Evolutionary conservation across 2,113 vertebrate genomes (phyloP).

Genomic region (Trichomycterus rosablanca): DNA sequence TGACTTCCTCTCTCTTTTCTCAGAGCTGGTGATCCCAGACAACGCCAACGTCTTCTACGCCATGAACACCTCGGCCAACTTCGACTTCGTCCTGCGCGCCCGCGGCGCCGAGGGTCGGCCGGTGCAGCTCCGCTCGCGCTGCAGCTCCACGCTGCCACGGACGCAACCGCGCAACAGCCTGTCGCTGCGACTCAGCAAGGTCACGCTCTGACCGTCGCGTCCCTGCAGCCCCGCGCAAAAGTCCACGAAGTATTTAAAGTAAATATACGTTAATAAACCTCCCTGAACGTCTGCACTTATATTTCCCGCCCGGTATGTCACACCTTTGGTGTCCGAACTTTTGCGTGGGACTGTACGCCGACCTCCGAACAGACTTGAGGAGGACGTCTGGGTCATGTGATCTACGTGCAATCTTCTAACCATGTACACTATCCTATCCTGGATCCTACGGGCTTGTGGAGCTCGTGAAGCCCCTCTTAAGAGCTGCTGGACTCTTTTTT

Average conservation of each 20-base stretch:
- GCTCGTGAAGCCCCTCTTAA: too few species aligned
- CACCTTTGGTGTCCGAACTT: constrained; percentile 4
- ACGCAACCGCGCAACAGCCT: constrained; percentile 70
- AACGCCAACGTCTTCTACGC: constrained; percentile 90
- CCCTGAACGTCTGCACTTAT: too few species aligned
- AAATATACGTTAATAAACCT: too few species aligned
- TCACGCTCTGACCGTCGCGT: constrained; percentile 68
- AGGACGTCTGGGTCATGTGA: not conserved
- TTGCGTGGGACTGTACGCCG: not conserved
- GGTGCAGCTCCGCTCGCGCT: constrained; percentile 70
- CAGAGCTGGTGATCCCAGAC: constrained; percentile 85
- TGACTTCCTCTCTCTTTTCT: not conserved
- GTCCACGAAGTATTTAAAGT: not conserved
- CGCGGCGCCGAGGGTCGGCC: constrained; percentile 56
- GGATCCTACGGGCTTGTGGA: too few species aligned
- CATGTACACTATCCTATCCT: too few species aligned
- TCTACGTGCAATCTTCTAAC: not conserved
- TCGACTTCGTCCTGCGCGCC: constrained; percentile 83
- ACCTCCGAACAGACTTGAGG: not conserved
- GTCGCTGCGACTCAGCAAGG: constrained; percentile 76
- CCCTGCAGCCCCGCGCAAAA: too few species aligned
- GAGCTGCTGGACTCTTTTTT: too few species aligned
- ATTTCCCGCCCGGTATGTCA: too few species aligned
- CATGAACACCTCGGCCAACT: constrained; percentile 90
- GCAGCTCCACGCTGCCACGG: constrained; percentile 72